Evolutionary conservation across 2,888 invertebrate genomes (phyloP), one percentile per base, ranked within the genome.

Genomic region (Hedya salicella): DNA sequence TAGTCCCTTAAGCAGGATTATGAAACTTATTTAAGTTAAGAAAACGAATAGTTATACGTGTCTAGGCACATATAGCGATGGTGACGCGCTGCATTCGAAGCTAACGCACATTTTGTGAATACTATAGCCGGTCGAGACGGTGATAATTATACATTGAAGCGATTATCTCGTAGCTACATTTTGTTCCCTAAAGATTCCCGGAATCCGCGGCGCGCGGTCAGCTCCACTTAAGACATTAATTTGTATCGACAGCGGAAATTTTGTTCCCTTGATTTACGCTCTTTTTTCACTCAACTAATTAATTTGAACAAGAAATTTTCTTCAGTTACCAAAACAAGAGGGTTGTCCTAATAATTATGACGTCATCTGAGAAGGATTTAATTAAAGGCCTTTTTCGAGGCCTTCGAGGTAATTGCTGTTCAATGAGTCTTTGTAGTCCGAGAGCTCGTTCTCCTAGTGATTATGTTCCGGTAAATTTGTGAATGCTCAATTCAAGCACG

Each of bases 301-400:
- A 85, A 86, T 85, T 85, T 81, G 79, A 80, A 82, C 78, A 76
- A 79, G 80, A 81, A 80, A 84, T 80, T 87, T 83, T 84, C 85
- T 81, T 87, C 86, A 88, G 87, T 89, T 86, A 88, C 88, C 88
- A 85, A 89, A 90, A 89, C 87, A 87, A 83, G 85, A 80, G 84
- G 81, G 83, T n/a, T 84, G 85, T 88, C 84, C 86, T 82, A 82
- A 87, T 91, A 90, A 92, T 92, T 91, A 91, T 91, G 88, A 90
- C 88, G 91, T 91, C 90, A 92, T 89, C 83, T 87, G 91, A 92
- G 91, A 90, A 87, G 91, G 90, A 90, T 91, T 91, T 91, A 92
- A 92, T 92, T 91, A 92, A 87, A 92, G 91, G 82, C 85, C 89
- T 88, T 88, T 85, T 86, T 83, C 83, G 85, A 88, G 87, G 88